Evolutionary conservation across 1,140 invertebrate genomes (phyloP), one percentile per base, ranked within the genome.

Genomic region (Telenomus remus): DNA sequence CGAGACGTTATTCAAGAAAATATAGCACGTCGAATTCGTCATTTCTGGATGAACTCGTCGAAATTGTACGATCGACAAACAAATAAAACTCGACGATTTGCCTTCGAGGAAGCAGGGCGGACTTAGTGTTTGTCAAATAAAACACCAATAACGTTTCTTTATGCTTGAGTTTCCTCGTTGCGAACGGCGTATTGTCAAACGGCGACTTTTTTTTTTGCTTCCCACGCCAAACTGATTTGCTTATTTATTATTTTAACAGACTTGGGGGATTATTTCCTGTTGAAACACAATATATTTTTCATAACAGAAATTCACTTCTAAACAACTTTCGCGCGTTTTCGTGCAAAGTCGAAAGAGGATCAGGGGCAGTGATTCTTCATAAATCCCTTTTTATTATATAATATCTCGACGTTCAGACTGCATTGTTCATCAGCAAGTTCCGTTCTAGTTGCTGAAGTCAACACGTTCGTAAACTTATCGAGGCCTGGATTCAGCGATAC

Each of bases 401-500:
- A 27, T 27, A 70, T 65, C 70, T 65, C 46, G 64, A 63, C 64
- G 48, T 37, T 54, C 47, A 59, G 33, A 10, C 35, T 68, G 68
- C 69, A 76, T 79, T 79, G 79, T 82, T 81, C 73, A 78, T 81
- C 74, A 81, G 60, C 43, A 12, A 70, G 65, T 79, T 76, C 61
- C 60, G 73, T 69, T 76, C 69, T 47, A 65, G 50, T 70, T 73
- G 60, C 50, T 51, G 55, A 35, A 70, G 73, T 73, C 73, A 79
- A 76, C 73, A 76, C 64, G 69, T 69, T 69, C 63, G 59, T 79
- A 79, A 79, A 76, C 69, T 82, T 82, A 82, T 82, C 81, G 79
- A 63, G 72, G 64, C 79, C 79, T 82, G 78, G 78, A 80, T 80
- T 82, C 78, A 77, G 19, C 68, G 68, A 61, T 79, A 54, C 71